Conservation (phyloP, 1,140 invertebrate species). For the Papilio xuthus region DNA sequence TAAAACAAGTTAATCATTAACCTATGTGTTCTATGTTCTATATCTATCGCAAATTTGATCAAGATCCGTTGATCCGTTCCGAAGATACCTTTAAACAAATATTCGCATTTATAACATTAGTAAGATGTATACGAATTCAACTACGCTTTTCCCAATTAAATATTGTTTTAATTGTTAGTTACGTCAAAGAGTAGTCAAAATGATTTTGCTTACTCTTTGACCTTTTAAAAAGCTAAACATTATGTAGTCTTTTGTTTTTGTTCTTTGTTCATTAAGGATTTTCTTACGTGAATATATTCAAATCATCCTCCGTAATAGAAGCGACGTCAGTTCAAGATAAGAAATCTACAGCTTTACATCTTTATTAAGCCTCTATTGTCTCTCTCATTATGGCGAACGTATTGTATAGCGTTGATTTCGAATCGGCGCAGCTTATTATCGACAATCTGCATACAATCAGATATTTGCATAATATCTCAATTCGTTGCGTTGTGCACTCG, state of each 20-base stretch:
- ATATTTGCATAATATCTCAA: conserved; percentile 80
- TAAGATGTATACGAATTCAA: no score
- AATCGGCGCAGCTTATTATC: conserved; percentile 63
- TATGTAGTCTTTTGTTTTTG: neutral
- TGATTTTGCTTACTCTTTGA: neutral
- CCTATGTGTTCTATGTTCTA: no score
- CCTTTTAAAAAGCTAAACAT: neutral
- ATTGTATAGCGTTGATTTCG: conserved; percentile 60
- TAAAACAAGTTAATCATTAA: no score
- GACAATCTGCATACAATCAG: conserved; percentile 78
- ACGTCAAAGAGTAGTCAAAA: neutral
- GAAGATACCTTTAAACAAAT: no score
- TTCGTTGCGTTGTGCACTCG: conserved; percentile 60
- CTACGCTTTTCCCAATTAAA: no score
- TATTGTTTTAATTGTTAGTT: neutral
- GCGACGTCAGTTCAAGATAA: conserved; percentile 40
- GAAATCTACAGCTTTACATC: conserved; percentile 59
- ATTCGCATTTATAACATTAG: no score
- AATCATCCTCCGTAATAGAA: conserved; percentile 17
- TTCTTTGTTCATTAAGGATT: neutral
- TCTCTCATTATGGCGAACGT: conserved; percentile 74
- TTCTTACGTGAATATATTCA: conserved; percentile 21
- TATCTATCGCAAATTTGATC: no score
- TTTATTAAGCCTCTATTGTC: conserved; percentile 77
- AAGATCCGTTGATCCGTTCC: no score